These are phyloP conservation scores for Ariopsis seemanni DNA, from an alignment of 2,113 vertebrate genomes.

Conservation along the genomic window DNA sequence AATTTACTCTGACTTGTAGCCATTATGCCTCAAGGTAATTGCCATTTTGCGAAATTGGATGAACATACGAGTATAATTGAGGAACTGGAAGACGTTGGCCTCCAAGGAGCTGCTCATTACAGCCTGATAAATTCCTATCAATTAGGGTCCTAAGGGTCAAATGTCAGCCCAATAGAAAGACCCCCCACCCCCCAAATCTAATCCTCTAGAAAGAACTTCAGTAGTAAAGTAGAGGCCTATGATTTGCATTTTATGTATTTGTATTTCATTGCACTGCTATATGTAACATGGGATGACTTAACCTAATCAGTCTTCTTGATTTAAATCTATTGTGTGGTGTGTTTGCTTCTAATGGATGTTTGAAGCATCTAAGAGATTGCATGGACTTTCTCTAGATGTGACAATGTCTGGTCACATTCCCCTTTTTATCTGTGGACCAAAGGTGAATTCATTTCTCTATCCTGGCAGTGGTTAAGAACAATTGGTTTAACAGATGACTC, in stretches of 20 bases:
- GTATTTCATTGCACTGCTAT: background rate
- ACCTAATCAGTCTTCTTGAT: background rate
- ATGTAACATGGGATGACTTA: background rate
- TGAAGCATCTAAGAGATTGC: constrained; percentile 33
- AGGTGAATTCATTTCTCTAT: background rate
- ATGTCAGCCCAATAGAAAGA: constrained; percentile 13
- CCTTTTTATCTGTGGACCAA: background rate
- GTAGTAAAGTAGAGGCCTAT: background rate
- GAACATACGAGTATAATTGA: constrained; percentile 9
- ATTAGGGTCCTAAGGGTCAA: constrained; percentile 1
- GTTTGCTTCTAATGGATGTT: background rate
- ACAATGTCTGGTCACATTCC: background rate
- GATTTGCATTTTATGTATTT: background rate
- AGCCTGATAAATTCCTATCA: constrained; percentile 39
- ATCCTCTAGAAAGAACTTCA: constrained; percentile 11
- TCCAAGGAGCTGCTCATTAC: constrained; percentile 23
- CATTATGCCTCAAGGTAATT: constrained; percentile 22
- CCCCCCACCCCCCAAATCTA: background rate
- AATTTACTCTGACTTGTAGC: background rate
- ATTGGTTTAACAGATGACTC: background rate
- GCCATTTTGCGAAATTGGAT: constrained; percentile 12
- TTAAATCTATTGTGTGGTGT: background rate
- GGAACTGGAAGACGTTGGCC: constrained; percentile 1
- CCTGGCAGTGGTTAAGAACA: background rate
- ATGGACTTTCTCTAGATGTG: constrained; percentile 23